Percentiles rank a stretch among this genome's conserved stretches.
Conservation (phyloP, 2,797 vertebrate genomes). For the Helostoma temminkii region DNA sequence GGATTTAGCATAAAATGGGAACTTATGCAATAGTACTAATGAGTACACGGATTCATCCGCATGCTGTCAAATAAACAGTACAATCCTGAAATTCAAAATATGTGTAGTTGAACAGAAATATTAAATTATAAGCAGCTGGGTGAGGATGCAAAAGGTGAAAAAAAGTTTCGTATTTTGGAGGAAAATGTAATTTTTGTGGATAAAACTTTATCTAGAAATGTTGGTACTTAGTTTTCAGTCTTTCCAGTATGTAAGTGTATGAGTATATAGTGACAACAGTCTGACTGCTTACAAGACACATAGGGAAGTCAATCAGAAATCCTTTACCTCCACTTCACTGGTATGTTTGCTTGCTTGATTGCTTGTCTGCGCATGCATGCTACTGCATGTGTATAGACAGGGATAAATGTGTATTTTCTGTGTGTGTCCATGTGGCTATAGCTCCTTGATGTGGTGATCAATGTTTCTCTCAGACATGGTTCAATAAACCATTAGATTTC, state of each 20-base stretch:
- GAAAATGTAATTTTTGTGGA: slow-evolving; percentile 48
- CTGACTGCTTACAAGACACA: slow-evolving; percentile 57
- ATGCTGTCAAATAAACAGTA: slow-evolving; percentile 6
- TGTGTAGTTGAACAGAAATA: slow-evolving; percentile 30
- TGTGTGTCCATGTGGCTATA: slow-evolving; percentile 33
- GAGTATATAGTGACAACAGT: slow-evolving; percentile 50
- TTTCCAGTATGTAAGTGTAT: slow-evolving; percentile 59
- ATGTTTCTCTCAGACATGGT: slow-evolving; percentile 68
- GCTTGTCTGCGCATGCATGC: slow-evolving; percentile 10
- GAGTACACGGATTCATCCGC: slow-evolving; percentile 4
- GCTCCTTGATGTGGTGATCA: slow-evolving; percentile 74
- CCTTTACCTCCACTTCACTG: slow-evolving; percentile 54
- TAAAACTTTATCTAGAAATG: slow-evolving; percentile 34
- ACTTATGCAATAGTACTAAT: slow-evolving; percentile 18
- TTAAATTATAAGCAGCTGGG: slow-evolving; percentile 23
- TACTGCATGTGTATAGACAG: not conserved
- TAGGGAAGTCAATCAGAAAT: slow-evolving; percentile 60
- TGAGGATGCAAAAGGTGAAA: slow-evolving; percentile 24
- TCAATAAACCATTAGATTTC: slow-evolving; percentile 77
- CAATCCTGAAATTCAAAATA: slow-evolving; percentile 11
- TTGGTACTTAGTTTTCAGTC: slow-evolving; percentile 4
- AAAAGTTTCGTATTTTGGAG: too few relatives aligned
- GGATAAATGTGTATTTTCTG: slow-evolving; percentile 20
- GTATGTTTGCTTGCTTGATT: not conserved
- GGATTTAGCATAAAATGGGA: too few relatives aligned